Conservation (phyloP, 2,113 vertebrate species). For the Bubo scandiacus region DNA sequence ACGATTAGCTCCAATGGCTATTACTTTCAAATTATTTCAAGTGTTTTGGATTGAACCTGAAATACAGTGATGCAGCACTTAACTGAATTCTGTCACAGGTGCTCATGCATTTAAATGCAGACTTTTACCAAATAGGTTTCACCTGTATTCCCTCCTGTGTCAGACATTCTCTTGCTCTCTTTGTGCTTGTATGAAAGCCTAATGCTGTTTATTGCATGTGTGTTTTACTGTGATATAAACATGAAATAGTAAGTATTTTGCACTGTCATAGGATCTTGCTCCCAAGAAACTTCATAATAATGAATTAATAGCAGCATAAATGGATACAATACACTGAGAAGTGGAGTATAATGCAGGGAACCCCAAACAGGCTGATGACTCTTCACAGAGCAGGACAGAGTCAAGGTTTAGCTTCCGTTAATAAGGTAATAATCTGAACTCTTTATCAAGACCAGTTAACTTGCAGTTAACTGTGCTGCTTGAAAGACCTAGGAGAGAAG, state of each 20-base stretch:
- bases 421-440: neutral
- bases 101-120: neutral
- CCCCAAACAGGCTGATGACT: neutral
- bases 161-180: neutral
- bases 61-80: neutral
- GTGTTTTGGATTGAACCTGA: neutral
- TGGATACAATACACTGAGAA: neutral
- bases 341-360: neutral
- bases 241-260: neutral
- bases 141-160: neutral
- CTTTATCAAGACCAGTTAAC: neutral
- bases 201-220: neutral
- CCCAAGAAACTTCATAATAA: neutral
- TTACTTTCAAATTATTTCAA: neutral
- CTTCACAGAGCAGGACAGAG: neutral
- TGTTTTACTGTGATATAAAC: neutral
- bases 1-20: neutral
- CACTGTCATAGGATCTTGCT: neutral
- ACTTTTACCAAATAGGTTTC: neutral
- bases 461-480: neutral
- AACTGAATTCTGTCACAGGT: neutral
- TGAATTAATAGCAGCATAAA: neutral
- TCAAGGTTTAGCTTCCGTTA: neutral
- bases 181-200: neutral
- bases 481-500: neutral